These are phyloP conservation scores for Rhizomys pruinosus DNA, from an alignment of 2,113 vertebrate genomes.

Conservation along the genomic window DNA sequence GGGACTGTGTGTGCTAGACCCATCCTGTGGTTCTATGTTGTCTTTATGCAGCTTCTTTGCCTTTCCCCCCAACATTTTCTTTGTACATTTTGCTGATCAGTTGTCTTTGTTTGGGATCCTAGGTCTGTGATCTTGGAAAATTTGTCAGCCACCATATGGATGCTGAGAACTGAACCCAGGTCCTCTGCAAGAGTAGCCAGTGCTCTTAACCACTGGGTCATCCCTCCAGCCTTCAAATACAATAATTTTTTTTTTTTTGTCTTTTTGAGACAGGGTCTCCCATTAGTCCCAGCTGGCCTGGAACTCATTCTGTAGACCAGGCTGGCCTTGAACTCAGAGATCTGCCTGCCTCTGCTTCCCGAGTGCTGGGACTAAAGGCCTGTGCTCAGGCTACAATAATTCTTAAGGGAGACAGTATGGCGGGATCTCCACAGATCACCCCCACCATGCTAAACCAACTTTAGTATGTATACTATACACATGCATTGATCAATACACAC, in stretches of 20 bases:
- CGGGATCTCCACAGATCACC: background rate
- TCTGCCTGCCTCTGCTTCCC: no score
- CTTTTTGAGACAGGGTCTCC: no score
- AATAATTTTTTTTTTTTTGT: no score
- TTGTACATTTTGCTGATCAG: background rate
- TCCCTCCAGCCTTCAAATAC: no score
- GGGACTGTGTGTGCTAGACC: background rate
- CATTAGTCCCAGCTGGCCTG: no score
- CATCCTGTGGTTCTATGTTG: background rate
- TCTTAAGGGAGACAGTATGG: background rate
- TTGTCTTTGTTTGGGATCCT: conserved; percentile 20
- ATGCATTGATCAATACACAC: background rate
- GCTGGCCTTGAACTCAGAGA: no score
- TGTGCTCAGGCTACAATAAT: background rate
- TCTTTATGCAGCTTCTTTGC: background rate
- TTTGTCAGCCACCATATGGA: background rate
- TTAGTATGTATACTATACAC: background rate
- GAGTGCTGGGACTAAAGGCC: no score
- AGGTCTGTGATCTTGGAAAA: background rate
- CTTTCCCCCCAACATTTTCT: background rate
- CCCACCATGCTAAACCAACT: background rate
- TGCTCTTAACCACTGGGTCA: no score
- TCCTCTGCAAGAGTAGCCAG: no score
- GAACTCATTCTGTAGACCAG: no score
- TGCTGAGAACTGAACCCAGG: no score